These are phyloP conservation scores for Allophyes oxyacanthae DNA, from an alignment of 2,888 invertebrate species.

Conservation along the genomic window DNA sequence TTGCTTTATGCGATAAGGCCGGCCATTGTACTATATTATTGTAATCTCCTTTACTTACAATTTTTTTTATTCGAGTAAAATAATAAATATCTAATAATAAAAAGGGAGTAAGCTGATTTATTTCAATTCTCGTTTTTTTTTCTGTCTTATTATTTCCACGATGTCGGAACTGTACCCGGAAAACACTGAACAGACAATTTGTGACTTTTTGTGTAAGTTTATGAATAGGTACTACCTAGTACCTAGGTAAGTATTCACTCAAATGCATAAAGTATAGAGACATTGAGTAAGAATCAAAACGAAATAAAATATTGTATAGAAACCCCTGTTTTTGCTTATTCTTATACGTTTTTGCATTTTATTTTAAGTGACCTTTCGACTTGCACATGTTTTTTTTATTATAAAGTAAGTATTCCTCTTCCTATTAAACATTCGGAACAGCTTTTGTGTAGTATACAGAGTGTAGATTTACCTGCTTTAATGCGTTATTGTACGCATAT, in stretches of 20 bases:
- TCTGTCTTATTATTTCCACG: background rate
- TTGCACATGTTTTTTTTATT: conserved; percentile 1
- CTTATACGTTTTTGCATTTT: conserved; percentile 5
- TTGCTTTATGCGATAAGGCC: too few species aligned
- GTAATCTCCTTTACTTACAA: too few species aligned
- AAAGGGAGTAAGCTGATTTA: too few species aligned
- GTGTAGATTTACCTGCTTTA: background rate
- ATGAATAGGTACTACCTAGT: background rate
- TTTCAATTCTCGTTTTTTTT: too few species aligned
- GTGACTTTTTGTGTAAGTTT: conserved; percentile 2
- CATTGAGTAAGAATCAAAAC: background rate
- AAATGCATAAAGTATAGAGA: conserved; percentile 3
- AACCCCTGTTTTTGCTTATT: conserved; percentile 10
- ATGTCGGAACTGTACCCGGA: conserved; percentile 1
- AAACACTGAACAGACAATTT: background rate
- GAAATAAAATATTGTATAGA: background rate
- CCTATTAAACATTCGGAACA: background rate
- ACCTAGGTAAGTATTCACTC: background rate
- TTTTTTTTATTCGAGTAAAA: too few species aligned
- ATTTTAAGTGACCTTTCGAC: conserved; percentile 9
- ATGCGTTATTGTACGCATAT: too few species aligned
- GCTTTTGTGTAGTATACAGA: background rate
- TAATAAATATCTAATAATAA: too few species aligned
- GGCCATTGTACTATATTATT: too few species aligned
- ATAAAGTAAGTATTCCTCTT: conserved; percentile 6